Conservation (phyloP, 2,797 vertebrate species). For the Hyperoplus lanceolatus region DNA sequence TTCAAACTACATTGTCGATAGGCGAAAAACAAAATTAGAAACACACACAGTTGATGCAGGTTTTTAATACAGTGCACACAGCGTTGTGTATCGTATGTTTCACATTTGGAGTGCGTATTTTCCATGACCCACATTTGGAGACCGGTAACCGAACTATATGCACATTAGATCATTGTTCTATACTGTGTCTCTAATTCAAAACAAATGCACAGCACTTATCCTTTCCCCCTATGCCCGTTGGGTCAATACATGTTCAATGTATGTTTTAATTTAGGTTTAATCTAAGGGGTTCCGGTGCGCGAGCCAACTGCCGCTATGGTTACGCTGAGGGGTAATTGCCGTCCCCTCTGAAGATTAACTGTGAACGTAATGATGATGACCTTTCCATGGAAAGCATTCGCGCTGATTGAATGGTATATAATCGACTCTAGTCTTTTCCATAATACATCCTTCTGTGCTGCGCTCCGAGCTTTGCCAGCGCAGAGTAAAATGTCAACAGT, state of each 20-base stretch:
- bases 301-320: conserved; percentile 52
- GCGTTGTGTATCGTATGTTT: conserved; percentile 21
- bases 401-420: conserved; percentile 54
- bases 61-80: conserved; percentile 12
- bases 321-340: conserved; percentile 52
- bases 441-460: conserved; percentile 22
- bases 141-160: conserved; percentile 49
- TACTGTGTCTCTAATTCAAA: conserved; percentile 67
- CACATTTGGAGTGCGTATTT: conserved; percentile 58
- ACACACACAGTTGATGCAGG: conserved; percentile 18
- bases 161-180: conserved; percentile 69
- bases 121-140: conserved; percentile 56
- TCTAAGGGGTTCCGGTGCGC: conserved; percentile 36
- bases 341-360: conserved; percentile 60
- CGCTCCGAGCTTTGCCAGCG: conserved; percentile 27
- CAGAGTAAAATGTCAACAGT: conserved; percentile 28
- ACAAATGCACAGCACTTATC: conserved; percentile 59
- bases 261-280: conserved; percentile 63
- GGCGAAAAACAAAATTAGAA: conserved; percentile 3
- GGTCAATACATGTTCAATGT: conserved; percentile 63
- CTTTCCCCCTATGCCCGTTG: conserved; percentile 27
- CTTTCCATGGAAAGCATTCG: conserved; percentile 72
- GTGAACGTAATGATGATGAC: conserved; percentile 74
- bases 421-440: conserved; percentile 49
- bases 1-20: neutral